phyloP scores from a whole-genome alignment of 1,140 invertebrate species.

The Drosophila pandora region DNA sequence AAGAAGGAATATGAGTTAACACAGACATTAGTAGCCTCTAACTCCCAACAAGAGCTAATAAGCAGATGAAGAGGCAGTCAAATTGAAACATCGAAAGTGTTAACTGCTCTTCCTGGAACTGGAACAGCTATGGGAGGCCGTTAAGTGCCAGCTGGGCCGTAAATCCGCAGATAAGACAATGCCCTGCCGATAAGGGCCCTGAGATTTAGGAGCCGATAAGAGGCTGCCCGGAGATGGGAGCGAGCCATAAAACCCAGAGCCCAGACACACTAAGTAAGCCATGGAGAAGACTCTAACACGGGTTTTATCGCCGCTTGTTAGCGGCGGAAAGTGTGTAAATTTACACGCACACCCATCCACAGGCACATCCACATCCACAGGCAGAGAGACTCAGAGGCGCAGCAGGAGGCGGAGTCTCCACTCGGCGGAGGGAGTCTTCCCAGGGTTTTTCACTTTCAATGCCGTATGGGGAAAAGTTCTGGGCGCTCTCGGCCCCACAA shows the following conservation, averaged over 20 bases:
- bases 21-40: neutral
- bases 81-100: conserved; percentile 75
- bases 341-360: conserved; percentile 49
- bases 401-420: conserved; percentile 41
- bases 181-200: conserved; percentile 48
- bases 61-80: conserved; percentile 27
- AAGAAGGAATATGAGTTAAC: neutral
- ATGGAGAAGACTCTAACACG: conserved; percentile 26
- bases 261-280: conserved; percentile 37
- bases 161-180: conserved; percentile 60
- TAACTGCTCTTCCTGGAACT: conserved; percentile 60
- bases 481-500: conserved; percentile 1
- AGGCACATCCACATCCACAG: neutral
- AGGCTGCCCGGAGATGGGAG: conserved; percentile 52
- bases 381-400: neutral
- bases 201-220: conserved; percentile 63
- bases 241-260: conserved; percentile 34
- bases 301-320: conserved; percentile 74
- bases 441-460: conserved; percentile 67
- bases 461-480: conserved; percentile 24
- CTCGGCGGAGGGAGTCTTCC: conserved; percentile 4
- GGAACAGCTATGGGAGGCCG: conserved; percentile 13
- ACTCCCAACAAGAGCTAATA: too few species aligned
- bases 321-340: conserved; percentile 72
- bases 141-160: conserved; percentile 45